Conservation (phyloP, 2,888 invertebrate genomes). For the Notodonta ziczac region DNA sequence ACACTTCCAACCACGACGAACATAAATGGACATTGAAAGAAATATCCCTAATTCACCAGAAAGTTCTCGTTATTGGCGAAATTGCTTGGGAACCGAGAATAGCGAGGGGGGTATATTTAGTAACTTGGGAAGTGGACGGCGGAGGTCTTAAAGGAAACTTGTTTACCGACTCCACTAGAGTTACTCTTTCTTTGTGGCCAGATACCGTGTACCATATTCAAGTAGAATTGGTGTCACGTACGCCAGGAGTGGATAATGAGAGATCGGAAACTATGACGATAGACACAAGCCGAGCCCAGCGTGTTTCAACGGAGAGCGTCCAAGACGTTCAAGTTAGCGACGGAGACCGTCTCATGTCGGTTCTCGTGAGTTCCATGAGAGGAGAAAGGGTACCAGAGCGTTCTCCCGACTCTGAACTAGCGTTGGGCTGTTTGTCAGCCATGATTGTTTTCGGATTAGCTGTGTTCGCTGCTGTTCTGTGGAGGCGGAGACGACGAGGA, state of each 20-base stretch:
- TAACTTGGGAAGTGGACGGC: constrained; percentile 93
- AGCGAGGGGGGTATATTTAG: constrained; percentile 88
- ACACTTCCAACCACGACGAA: constrained; percentile 77
- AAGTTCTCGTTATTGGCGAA: constrained; percentile 88
- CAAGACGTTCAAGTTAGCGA: constrained; percentile 85
- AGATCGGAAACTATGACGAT: constrained; percentile 87
- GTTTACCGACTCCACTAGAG: constrained; percentile 91
- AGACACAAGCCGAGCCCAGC: constrained; percentile 86
- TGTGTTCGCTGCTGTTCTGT: constrained; percentile 80
- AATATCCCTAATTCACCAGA: constrained; percentile 89
- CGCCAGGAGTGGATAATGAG: constrained; percentile 86
- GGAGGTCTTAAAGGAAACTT: constrained; percentile 92
- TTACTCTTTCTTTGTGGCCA: constrained; percentile 91
- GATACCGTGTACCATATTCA: constrained; percentile 92
- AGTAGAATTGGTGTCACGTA: constrained; percentile 87
- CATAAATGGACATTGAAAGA: constrained; percentile 87
- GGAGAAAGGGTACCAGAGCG: constrained; percentile 83
- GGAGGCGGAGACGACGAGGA: constrained; percentile 83
- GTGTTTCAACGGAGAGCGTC: constrained; percentile 86
- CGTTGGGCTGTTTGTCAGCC: constrained; percentile 86
- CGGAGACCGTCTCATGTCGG: constrained; percentile 85
- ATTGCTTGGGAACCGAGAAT: constrained; percentile 89
- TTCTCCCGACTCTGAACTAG: constrained; percentile 83
- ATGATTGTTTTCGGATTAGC: constrained; percentile 78
- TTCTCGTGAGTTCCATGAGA: constrained; percentile 86